Evolutionary conservation across 2,797 vertebrate species (phyloP), one percentile per base, ranked within the genome.

Genomic region (Ptychadena robeensis): DNA sequence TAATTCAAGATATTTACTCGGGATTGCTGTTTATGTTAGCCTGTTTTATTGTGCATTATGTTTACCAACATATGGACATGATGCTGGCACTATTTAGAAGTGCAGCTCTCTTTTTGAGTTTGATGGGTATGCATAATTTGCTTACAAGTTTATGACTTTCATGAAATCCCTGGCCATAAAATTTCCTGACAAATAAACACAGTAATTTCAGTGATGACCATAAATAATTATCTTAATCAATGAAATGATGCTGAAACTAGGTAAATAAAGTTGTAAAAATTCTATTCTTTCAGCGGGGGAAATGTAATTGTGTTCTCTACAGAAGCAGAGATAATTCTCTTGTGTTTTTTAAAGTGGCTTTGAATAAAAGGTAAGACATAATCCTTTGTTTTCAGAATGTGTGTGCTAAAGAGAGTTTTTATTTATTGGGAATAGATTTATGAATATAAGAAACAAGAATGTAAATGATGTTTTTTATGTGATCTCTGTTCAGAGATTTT

Each of bases 1-100:
- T 85, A 85, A 85, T 85, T 85, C 72, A 85, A 85, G 65, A 80
- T 85, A 85, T 85, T 85, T 85, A 85, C 82, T 85, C 53, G 34
- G 64, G 57, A 80, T 73, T 85, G 72, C 72, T 69, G 71, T 85
- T 85, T 85, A 84, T 81, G 73, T 67, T 76, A 76, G 37, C 37
- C 78, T 75, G 82, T 76, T 85, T 85, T 85, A 85, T 80, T 70
- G 82, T 80, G 72, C 82, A 80, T 76, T 85, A 75, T 85, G 82
- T 80, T 80, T 85, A 74, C 72, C 72, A 85, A 85, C 82, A 85
- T 85, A 85, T 85, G 82, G 82, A 80, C 82, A 76, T 71, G 76
- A 71, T 80, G 53, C 44, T 69, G 40, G 78, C 78, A 75, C 82
- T 74, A 85, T 85, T 80, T 85, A 80, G 66, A 85, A 85, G 82